These are phyloP conservation scores for Rhinolophus ferrumequinum DNA, from an alignment of 2,113 vertebrate genomes.

Conservation along the genomic window DNA sequence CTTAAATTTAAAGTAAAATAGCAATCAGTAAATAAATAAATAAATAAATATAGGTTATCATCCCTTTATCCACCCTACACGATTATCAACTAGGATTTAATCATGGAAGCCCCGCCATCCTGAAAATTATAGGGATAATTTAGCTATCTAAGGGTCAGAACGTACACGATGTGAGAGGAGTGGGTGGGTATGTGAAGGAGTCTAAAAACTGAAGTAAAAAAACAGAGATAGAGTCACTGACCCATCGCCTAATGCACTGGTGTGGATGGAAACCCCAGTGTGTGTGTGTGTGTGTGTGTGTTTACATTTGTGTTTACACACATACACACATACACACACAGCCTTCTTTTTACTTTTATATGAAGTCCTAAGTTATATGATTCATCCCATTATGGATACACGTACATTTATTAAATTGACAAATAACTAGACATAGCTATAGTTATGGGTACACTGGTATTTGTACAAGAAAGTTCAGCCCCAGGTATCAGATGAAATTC, in stretches of 20 bases:
- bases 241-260: not conserved
- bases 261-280: not conserved
- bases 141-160: not conserved
- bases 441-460: not conserved
- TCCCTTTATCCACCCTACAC: not conserved
- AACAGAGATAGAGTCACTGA: not conserved
- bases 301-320: not conserved
- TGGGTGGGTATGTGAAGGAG: not conserved
- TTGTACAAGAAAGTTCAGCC: not conserved
- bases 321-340: too few relatives aligned
- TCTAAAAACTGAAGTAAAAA: not conserved
- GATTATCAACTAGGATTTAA: not conserved
- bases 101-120: not conserved
- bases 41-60: not conserved
- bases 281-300: not conserved
- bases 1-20: too few relatives aligned
- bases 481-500: not conserved
- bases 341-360: too few relatives aligned
- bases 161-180: not conserved
- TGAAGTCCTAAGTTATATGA: too few relatives aligned
- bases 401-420: not conserved
- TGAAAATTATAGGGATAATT: not conserved
- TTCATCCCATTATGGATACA: not conserved
- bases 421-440: not conserved
- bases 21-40: too few relatives aligned